phyloP scores from a whole-genome alignment of 2,113 vertebrate species.

The Scatophagus argus region DNA sequence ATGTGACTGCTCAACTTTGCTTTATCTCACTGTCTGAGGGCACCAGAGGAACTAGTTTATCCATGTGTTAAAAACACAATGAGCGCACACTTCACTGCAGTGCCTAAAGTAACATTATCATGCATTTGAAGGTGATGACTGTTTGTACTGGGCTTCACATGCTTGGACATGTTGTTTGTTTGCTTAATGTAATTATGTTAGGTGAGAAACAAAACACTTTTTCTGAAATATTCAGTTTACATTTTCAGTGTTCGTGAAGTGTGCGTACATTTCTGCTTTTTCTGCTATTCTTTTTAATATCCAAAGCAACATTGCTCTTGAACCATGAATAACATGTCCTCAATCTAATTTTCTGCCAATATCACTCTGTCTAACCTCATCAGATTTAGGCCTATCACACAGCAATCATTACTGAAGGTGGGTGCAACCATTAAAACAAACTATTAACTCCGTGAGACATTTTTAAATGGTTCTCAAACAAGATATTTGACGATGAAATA shows the following conservation, averaged over 20 bases:
- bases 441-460: conserved; percentile 42
- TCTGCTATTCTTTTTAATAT: conserved; percentile 3
- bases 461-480: conserved; percentile 54
- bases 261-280: background rate
- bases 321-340: conserved; percentile 44
- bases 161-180: background rate
- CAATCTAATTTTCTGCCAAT: conserved; percentile 60
- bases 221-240: background rate
- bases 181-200: background rate
- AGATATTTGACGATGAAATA: conserved; percentile 34
- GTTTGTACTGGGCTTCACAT: conserved; percentile 10
- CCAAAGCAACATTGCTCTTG: conserved; percentile 10
- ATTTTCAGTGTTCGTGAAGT: background rate
- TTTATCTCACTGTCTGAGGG: conserved; percentile 17
- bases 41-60: conserved; percentile 45
- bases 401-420: conserved; percentile 47
- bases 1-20: conserved; percentile 26
- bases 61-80: conserved; percentile 69
- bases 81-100: conserved; percentile 31
- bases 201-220: background rate
- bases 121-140: conserved; percentile 34
- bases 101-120: conserved; percentile 50
- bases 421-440: conserved; percentile 26
- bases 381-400: conserved; percentile 44
- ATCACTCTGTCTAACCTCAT: conserved; percentile 48